These are phyloP conservation scores for Sitodiplosis mosellana DNA, from an alignment of 1,140 invertebrate genomes.

Conservation along the genomic window DNA sequence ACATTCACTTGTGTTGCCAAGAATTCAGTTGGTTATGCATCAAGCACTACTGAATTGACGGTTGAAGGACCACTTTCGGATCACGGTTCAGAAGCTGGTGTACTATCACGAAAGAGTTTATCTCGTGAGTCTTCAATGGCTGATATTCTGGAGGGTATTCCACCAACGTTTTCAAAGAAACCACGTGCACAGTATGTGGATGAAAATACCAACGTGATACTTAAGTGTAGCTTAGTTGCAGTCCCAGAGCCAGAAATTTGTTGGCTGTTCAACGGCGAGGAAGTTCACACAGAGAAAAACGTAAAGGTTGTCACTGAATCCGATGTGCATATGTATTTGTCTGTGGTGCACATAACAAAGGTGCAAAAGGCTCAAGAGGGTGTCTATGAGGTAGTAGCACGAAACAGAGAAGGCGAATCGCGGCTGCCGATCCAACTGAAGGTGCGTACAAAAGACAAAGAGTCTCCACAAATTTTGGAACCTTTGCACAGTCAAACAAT, in stretches of 20 bases:
- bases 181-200: constrained; percentile 67
- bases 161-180: constrained; percentile 78
- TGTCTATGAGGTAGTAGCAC: constrained; percentile 68
- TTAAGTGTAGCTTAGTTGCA: constrained; percentile 72
- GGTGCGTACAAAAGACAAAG: constrained; percentile 53
- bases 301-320: constrained; percentile 56
- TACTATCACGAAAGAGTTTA: constrained; percentile 57
- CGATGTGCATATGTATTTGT: constrained; percentile 80
- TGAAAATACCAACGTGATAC: constrained; percentile 56
- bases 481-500: constrained; percentile 52
- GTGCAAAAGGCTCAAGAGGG: constrained; percentile 68
- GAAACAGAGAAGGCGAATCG: constrained; percentile 79
- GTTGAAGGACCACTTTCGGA: constrained; percentile 75
- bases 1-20: constrained; percentile 93
- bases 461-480: constrained; percentile 64
- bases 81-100: constrained; percentile 68
- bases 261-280: constrained; percentile 61
- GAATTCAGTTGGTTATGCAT: constrained; percentile 83
- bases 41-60: constrained; percentile 73
- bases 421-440: constrained; percentile 63
- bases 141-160: constrained; percentile 80
- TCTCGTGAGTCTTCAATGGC: constrained; percentile 77
- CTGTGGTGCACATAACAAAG: constrained; percentile 58
- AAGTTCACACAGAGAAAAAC: constrained; percentile 42
- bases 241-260: constrained; percentile 77